These are phyloP conservation scores for Coelopa frigida DNA, from an alignment of 1,140 invertebrate genomes.

Conservation along the genomic window DNA sequence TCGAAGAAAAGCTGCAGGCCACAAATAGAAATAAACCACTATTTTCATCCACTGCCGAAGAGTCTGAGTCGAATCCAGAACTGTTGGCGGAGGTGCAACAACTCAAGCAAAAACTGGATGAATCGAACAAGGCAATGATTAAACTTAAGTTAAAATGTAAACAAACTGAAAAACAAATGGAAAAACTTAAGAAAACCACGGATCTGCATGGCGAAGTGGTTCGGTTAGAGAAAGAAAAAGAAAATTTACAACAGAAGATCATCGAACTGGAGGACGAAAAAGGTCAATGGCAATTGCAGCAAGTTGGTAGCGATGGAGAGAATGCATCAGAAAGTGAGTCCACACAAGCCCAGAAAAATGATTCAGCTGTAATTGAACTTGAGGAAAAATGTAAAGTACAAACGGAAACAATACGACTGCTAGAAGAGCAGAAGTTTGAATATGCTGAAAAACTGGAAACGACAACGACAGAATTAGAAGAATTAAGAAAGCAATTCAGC, in stretches of 20 bases:
- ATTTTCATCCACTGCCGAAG: conserved; percentile 44
- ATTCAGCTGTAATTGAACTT: neutral
- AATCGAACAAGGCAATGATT: conserved; percentile 72
- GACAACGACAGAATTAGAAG: conserved; percentile 20
- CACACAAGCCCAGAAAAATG: neutral
- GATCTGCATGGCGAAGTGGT: conserved; percentile 63
- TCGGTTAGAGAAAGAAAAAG: conserved; percentile 51
- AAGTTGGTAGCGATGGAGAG: conserved; percentile 20
- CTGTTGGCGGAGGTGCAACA: conserved; percentile 56
- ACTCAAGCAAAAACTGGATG: conserved; percentile 62
- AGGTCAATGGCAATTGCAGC: conserved; percentile 70
- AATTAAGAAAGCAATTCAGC: conserved; percentile 14
- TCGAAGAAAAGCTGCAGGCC: conserved; percentile 49
- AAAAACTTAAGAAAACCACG: conserved; percentile 65
- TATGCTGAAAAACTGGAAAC: conserved; percentile 25
- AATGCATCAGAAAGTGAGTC: neutral
- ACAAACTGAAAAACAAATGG: conserved; percentile 72
- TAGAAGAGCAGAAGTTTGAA: conserved; percentile 37
- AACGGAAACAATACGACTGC: conserved; percentile 26
- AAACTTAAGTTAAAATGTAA: conserved; percentile 80
- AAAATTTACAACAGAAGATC: conserved; percentile 66
- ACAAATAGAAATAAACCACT: conserved; percentile 35
- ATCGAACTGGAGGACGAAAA: conserved; percentile 84
- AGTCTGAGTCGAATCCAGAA: conserved; percentile 72
- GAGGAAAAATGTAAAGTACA: conserved; percentile 18